Evolutionary conservation across 2,113 vertebrate genomes (phyloP), one percentile per base, ranked within the genome.

Genomic region (Upupa epops): DNA sequence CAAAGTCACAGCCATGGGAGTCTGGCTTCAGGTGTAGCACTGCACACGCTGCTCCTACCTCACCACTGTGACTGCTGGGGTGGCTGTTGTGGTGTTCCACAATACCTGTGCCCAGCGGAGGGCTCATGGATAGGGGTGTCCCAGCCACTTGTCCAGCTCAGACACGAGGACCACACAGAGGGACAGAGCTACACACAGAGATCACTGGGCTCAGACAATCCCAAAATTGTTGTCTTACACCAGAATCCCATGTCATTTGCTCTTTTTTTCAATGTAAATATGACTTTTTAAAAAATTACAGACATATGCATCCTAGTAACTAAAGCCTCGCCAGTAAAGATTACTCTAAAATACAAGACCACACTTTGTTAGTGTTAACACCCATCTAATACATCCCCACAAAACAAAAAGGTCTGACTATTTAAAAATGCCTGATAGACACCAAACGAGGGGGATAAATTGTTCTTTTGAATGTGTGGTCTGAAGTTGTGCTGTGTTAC

Each of bases 171-270:
- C 13, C 34, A 0, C 1, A 31, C 63, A 49, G 56, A 52, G 17
- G 40, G 40, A 29, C 1, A 0, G 0, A 0, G 18, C 6, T 24
- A 51, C 24, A 34, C 1, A 0, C 37, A 21, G 34, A 37, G 49
- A 55, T 60, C 65, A 21, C 13, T 13, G 32, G 7, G 24, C 37
- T 73, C 51, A 65, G 25, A 31, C 17, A 2, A 55, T 32, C 21
- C 28, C 46, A 34, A 40, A 75, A 31, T 10, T 13, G 5, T 34
- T 37, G 19, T 25, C 24, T 54, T 49, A 29, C 28, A 26, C 13
- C 19, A 32, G 36, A 59, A 55, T 16, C 13, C 11, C 24, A 24
- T 1, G 6, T 21, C n/a, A n/a, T n/a, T n/a, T n/a, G n/a, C n/a
- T n/a, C n/a, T n/a, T n/a, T 48, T 37, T 18, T 1, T 14, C n/a